Base-by-base conservation (phyloP, 2,888 invertebrate genomes). In the Chorisops tibialis region DNA sequence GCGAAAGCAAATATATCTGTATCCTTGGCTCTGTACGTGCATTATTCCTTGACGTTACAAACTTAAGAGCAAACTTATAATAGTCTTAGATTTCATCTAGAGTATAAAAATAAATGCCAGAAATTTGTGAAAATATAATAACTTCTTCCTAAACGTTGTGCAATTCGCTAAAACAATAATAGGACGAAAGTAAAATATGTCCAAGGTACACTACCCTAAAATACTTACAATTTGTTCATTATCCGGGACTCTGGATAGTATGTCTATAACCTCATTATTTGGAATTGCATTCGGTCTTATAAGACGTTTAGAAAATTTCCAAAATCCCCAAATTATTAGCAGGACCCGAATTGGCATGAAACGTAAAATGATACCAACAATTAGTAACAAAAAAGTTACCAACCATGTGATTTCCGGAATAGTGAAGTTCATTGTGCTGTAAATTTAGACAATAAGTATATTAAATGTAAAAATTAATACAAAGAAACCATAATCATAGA, bases 191-290 rank as follows among this genome's bases (percentile, higher is more conserved):
- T n/a, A n/a, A n/a, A n/a, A n/a, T n/a, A n/a, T n/a, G n/a, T n/a
- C n/a, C n/a, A n/a, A n/a, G n/a, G n/a, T n/a, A n/a, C n/a, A n/a
- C n/a, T n/a, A n/a, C n/a, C n/a, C n/a, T n/a, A n/a, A n/a, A n/a
- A n/a, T 30, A 30, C 85, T 87, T 77, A 96, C 94, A 81, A 96
- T 81, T 80, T 89, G 91, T 77, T 92, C 92, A 75, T 97, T 93
- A 73, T 95, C 93, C 35, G 97, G 97, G 58, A 98, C 92, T 68
- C 98, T 83, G 0, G 96, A 96, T 65, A 98, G 80, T 72, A 96
- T 87, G 81, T 99, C 98, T 67, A 98, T 79, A 7, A 98, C 81
- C 82, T 98, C 98, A 80, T 98, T 99, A 80, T 98, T 99, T 9
- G 95, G 93, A 79, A 98, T 91, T 38, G 93, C 89, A 77, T 97